Percentiles rank a stretch among this genome's conserved stretches.
phyloP scores from a whole-genome alignment of 2,888 invertebrate species.

The Tholera decimalis region DNA sequence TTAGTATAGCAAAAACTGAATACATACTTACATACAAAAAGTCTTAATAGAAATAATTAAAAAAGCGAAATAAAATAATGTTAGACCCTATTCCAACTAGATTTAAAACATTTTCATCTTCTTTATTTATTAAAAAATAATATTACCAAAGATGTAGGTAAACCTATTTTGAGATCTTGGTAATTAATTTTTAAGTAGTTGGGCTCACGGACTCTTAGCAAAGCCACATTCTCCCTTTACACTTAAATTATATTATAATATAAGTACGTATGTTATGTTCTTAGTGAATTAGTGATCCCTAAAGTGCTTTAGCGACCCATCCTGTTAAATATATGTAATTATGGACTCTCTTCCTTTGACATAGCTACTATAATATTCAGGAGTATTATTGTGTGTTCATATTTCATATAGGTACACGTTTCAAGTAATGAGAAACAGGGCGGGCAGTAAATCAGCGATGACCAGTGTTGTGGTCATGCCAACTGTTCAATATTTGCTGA shows the following conservation, averaged over 20 bases:
- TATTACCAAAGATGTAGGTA: too few relatives aligned
- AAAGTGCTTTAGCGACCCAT: conserved; percentile 29
- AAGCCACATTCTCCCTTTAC: conserved; percentile 12
- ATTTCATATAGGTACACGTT: neutral
- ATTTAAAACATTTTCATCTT: too few relatives aligned
- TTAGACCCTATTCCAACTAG: too few relatives aligned
- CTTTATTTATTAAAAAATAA: too few relatives aligned
- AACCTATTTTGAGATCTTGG: neutral
- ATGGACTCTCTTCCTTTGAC: conserved; percentile 2
- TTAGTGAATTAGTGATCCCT: conserved; percentile 36
- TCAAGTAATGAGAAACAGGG: too few relatives aligned
- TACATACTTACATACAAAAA: neutral
- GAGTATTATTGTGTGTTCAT: neutral
- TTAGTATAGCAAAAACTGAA: neutral
- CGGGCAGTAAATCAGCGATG: too few relatives aligned
- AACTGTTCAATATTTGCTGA: too few relatives aligned
- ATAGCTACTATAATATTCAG: neutral
- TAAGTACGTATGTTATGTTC: conserved; percentile 17
- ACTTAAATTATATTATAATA: conserved; percentile 26
- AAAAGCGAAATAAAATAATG: neutral
- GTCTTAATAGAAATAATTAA: neutral
- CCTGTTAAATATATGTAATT: conserved; percentile 32
- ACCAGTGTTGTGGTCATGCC: too few relatives aligned
- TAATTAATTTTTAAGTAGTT: conserved; percentile 6
- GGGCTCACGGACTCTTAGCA: neutral